Evolutionary conservation across 2,888 invertebrate genomes (phyloP).

Genomic region (Cephus rjabovi): DNA sequence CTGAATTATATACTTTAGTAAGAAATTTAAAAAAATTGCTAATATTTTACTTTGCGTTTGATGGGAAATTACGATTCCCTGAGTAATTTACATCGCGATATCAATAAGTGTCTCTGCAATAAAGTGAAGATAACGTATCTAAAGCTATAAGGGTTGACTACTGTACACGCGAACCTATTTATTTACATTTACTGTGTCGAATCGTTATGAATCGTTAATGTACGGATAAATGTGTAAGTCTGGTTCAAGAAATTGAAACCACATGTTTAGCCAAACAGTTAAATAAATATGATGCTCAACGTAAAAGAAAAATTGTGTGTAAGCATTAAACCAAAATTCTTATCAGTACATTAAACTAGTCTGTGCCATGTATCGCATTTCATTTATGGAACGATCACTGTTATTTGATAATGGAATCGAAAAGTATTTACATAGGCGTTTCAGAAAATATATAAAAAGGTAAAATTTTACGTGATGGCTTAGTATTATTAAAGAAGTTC

Average conservation of each 20-base stretch:
- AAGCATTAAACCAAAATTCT: background rate
- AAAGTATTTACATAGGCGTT: background rate
- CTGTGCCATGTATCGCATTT: background rate
- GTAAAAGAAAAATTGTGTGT: background rate
- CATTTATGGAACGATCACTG: background rate
- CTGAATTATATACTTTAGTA: background rate
- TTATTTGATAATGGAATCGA: background rate
- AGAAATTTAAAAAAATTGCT: background rate
- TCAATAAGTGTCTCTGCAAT: background rate
- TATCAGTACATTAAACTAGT: background rate
- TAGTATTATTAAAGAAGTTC: background rate
- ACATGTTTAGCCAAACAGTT: background rate
- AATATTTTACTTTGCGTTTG: background rate
- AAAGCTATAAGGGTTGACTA: background rate
- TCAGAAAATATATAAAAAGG: background rate
- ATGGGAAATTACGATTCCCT: background rate
- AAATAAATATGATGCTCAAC: background rate
- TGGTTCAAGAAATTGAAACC: background rate
- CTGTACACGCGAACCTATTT: background rate
- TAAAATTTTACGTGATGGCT: background rate
- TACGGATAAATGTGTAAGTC: background rate
- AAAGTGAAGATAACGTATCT: background rate
- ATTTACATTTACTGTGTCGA: too few species aligned
- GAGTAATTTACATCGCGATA: background rate
- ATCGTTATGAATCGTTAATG: background rate